Base-by-base conservation (phyloP, 2,113 vertebrate genomes). In the Brienomyrus brachyistius region DNA sequence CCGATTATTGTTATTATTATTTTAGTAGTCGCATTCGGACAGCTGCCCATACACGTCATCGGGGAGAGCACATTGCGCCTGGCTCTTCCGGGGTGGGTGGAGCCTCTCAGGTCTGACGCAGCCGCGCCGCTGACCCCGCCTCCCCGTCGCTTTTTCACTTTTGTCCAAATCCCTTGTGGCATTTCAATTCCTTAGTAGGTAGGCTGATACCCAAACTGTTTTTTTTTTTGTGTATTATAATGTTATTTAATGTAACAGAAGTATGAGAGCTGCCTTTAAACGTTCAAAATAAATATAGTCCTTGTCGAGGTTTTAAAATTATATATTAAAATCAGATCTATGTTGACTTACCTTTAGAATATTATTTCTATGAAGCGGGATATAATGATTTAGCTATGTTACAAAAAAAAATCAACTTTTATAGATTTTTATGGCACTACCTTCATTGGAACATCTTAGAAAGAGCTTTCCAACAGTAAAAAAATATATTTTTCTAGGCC, bases 51-150 rank as follows among this genome's bases (percentile, higher is more conserved):
- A 89, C 89, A 89, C 89, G 89, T 89, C 89, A 89, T 85, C 89
- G 80, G 54, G 47, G 21, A 19, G 51, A 50, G 52, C 89, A 84
- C 52, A 84, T 89, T 62, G 54, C 77, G 77, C 40, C 19, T 48
- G 11, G 43, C 77, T 48, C 23, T 89, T 89, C 89, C 89, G 77
- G 89, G 77, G 50, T 89, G 89, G 89, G 89, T 54, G 89, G 89
- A 31, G 51, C 23, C 23, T 27, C 17, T 1, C 19, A 10, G 54
- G 40, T 40, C 0, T 52, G 31, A 88, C 31, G 86, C 11, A 1
- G 52, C 2, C 51, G n/a, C 84, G 82, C 23, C 47, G 9, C 23
- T 9, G 35, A 40, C 31, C 74, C 13, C 74, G 74, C 31, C 74
- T 43, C 70, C 70, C 27, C 70, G 3, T 31, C 70, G 13, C 74